phyloP scores from a whole-genome alignment of 35 echinoderm and acorn worm species.

The Lytechinus variegatus region DNA sequence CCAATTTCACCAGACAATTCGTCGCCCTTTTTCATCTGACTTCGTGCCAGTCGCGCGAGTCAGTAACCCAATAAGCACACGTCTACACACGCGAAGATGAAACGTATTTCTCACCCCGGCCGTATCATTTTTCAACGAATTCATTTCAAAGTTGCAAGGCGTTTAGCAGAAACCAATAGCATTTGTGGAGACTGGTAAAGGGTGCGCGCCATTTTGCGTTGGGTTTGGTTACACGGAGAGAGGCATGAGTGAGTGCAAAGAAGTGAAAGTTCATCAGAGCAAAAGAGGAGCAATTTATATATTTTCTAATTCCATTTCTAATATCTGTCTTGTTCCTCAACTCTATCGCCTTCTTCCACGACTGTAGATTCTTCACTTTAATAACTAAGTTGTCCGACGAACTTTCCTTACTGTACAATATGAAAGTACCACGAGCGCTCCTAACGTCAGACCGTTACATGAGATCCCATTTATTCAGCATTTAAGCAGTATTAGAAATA shows the following conservation, averaged over 20 bases:
- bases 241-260: background rate
- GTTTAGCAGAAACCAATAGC: background rate
- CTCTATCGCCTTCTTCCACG: too few relatives aligned
- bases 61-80: background rate
- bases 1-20: background rate
- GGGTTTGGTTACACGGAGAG: background rate
- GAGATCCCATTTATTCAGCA: too few relatives aligned
- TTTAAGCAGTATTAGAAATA: too few relatives aligned
- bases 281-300: background rate
- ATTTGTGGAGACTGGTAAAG: background rate
- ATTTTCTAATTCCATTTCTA: too few relatives aligned
- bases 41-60: background rate
- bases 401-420: too few relatives aligned
- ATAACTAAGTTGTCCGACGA: too few relatives aligned
- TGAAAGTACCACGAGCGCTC: too few relatives aligned
- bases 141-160: background rate
- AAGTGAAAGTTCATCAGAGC: background rate
- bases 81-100: background rate
- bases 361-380: too few relatives aligned
- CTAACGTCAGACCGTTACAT: too few relatives aligned
- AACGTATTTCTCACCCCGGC: background rate
- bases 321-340: too few relatives aligned
- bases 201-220: background rate
- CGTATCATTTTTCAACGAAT: background rate
- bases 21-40: background rate